Evolutionary conservation across 2,888 invertebrate genomes (phyloP), one percentile per base, ranked within the genome.

Genomic region (Spisula solida): DNA sequence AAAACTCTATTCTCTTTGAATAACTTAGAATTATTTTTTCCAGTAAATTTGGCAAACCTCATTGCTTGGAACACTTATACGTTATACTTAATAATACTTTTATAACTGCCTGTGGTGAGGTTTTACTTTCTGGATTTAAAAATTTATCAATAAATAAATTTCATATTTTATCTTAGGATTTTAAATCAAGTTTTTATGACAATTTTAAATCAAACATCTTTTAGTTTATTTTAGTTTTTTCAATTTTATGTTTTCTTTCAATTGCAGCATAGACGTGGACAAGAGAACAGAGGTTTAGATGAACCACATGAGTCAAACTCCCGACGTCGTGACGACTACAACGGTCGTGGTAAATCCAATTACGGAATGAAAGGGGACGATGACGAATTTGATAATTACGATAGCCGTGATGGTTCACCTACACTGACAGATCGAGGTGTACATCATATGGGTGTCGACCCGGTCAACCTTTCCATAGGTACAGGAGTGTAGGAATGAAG

Each of bases 261-360:
- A 25, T 60, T 86, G 82, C 78, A 75, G n/a, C 81, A 79, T 81
- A 85, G 51, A 31, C 34, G 70, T 5, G 88, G 90, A 18, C 87
- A 90, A 81, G 92, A 92, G 29, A 92, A 92, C 83, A 41, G 41
- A 29, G 89, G 83, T 5, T n/a, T 92, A 48, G 92, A 92, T 48
- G 90, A 90, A 18, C 83, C 81, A 0, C 81, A 88, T 25, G 90
- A 90, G 80, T 34, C 80, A 18, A 51, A 66, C 34, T 31, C 75
- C 14, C 18, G 82, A 82, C 66, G 41, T 31, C 34, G n/a, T 51
- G 79, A 78, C 25, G 55, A 89, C 34, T 20, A 81, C 48, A 80
- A 85, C 20, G 78, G 47, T 2, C 29, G 70, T 16, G 82, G 70
- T 29, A 70, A 31, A 82, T 47, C 82, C 20, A 91, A 91, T 56